Conservation (phyloP, 2,113 vertebrate species). For the Microtus montanus region DNA sequence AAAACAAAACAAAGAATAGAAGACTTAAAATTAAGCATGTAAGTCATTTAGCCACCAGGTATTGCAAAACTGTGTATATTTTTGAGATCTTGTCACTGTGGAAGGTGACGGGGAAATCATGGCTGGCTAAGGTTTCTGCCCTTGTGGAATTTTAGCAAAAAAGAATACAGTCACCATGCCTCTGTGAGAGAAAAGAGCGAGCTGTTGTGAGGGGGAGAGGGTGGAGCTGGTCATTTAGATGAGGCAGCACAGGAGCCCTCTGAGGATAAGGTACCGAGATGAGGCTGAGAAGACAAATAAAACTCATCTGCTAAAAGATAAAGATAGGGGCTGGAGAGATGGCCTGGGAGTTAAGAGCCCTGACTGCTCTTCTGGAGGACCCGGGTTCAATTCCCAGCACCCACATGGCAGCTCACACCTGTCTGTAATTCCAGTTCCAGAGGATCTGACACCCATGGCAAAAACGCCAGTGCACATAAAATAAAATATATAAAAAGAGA, state of each 20-base stretch:
- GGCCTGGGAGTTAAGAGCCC: not conserved
- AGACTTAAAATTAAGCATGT: constrained; percentile 26
- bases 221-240: not conserved
- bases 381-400: not conserved
- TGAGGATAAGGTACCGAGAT: not conserved
- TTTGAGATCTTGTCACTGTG: constrained; percentile 28
- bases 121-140: not conserved
- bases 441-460: not conserved
- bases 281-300: not conserved
- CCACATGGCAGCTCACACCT: not conserved
- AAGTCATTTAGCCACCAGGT: constrained; percentile 28
- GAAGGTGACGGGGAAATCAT: not conserved
- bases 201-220: not conserved
- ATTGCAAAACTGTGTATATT: not conserved
- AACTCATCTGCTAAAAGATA: not conserved
- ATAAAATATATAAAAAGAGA: not conserved
- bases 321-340: not conserved
- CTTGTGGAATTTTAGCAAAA: constrained; percentile 18
- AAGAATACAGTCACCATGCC: constrained; percentile 7
- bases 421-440: not conserved
- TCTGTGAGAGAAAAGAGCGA: not conserved
- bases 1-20: not conserved
- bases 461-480: not conserved
- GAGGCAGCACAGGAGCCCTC: not conserved
- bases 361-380: not conserved